Conservation (phyloP, 2,888 invertebrate species). For the Diarsia brunnea region DNA sequence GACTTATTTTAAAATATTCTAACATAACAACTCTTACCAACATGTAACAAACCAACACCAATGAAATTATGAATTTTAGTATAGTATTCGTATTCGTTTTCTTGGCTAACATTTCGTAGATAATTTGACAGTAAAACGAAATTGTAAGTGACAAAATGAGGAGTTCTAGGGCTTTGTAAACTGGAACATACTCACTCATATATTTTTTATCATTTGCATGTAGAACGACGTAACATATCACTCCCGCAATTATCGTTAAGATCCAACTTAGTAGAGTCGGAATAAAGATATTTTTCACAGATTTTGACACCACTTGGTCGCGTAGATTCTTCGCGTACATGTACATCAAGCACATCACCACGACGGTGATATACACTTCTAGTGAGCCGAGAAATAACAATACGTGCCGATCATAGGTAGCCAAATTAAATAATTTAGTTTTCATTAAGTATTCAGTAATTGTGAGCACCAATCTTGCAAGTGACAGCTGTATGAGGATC, state of each 20-base stretch:
- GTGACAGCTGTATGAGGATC: background rate
- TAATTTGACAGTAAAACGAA: background rate
- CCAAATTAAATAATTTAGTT: background rate
- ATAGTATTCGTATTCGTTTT: background rate
- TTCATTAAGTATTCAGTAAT: background rate
- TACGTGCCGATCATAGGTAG: background rate
- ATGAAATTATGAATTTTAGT: background rate
- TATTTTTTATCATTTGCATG: background rate
- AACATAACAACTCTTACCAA: background rate
- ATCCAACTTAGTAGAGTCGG: background rate
- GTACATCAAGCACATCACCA: background rate
- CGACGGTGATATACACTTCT: background rate
- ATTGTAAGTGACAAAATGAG: background rate
- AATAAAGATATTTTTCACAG: background rate
- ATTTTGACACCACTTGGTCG: background rate
- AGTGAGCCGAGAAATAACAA: background rate
- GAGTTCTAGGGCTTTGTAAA: background rate
- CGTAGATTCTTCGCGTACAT: conserved; percentile 1
- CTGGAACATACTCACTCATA: background rate
- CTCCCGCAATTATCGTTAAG: background rate
- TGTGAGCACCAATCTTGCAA: background rate
- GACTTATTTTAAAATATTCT: background rate
- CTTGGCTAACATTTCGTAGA: background rate
- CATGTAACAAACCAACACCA: background rate
- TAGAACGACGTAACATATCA: background rate